Evolutionary conservation across 2,113 vertebrate species (phyloP), one percentile per base, ranked within the genome.

Genomic region (Colius striatus): DNA sequence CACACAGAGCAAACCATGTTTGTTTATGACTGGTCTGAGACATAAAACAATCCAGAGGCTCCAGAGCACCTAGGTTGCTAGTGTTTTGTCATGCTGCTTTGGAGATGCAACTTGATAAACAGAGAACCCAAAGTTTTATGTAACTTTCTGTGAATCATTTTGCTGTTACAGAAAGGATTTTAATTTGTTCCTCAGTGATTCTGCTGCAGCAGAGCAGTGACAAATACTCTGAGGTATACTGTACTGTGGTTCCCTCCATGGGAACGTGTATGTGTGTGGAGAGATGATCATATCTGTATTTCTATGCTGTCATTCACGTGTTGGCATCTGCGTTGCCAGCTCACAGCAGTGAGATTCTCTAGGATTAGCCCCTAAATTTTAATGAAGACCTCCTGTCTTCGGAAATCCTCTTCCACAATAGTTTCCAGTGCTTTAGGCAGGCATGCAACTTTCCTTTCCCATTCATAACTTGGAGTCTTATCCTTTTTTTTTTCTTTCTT

Each of bases 401-500:
- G 0, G 82, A 88, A 95, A 95, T 75, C 29, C 65, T 93, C 55
- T 80, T 86, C 47, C 66, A 77, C 83, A 84, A 65, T 62, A 41
- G 34, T 78, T 93, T 94, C 89, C 80, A 84, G 58, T 84, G 29
- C 51, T 91, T 61, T 60, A 95, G 83, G 80, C 91, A 91, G 73
- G 32, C 81, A 72, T 62, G 57, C 71, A 84, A 79, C 81, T 89
- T 94, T 92, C 36, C 21, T 81, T 93, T 95, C 53, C 89, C 95
- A 96, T 97, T 97, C 95, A 96, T 95, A 96, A 97, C 82, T 96
- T 60, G 26, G 25, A 95, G 67, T 78, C 89, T 92, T 95, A 84
- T n/a, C 70, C 30, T 57, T 62, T 74, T 73, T 84, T 66, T 54
- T 11, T n/a, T 32, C 30, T 6, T 0, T 6, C 17, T 18, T 29